A percentile compares a stretch with the other conserved stretches of the same genome.
phyloP scores from a whole-genome alignment of 2,888 invertebrate genomes.

The Synanthedon myopaeformis region DNA sequence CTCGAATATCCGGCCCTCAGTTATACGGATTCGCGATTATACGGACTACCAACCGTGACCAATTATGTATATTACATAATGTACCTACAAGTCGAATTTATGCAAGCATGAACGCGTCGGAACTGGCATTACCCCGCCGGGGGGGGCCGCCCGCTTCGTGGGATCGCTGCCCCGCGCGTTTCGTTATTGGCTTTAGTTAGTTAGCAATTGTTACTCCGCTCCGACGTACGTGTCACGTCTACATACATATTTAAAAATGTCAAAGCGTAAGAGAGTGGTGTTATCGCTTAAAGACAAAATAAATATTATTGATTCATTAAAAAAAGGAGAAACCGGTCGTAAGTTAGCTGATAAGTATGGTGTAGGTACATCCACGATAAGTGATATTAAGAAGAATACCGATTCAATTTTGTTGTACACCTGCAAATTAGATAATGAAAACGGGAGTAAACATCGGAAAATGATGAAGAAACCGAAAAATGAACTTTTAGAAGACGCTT shows the following conservation, averaged over 20 bases:
- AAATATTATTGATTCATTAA: constrained; percentile 17
- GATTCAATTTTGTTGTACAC: constrained; percentile 16
- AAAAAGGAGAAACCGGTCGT: constrained; percentile 16
- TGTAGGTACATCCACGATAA: constrained; percentile 18
- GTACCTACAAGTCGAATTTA: background rate
- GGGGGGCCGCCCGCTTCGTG: too few relatives aligned
- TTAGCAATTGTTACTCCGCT: too few relatives aligned
- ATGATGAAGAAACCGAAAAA: constrained; percentile 16
- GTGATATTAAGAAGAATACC: constrained; percentile 18
- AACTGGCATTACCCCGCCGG: background rate
- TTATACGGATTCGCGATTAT: too few relatives aligned
- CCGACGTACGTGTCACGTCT: constrained; percentile 1
- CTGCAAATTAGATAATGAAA: constrained; percentile 14
- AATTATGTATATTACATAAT: too few relatives aligned
- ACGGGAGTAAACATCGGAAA: constrained; percentile 16
- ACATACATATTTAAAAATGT: constrained; percentile 6
- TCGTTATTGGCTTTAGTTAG: too few relatives aligned
- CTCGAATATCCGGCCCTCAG: too few relatives aligned
- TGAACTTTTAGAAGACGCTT: constrained; percentile 16
- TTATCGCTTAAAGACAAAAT: constrained; percentile 12
- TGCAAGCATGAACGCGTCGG: constrained; percentile 1
- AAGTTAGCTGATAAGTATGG: constrained; percentile 18
- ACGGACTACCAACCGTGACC: background rate
- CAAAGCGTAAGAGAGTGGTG: constrained; percentile 17
- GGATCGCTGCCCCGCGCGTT: too few relatives aligned